A percentile compares a stretch with the other conserved stretches of the same genome.
Evolutionary conservation across 64 coral and sea anemone genomes (phyloP).

Genomic region (Pocillopora damicornis): DNA sequence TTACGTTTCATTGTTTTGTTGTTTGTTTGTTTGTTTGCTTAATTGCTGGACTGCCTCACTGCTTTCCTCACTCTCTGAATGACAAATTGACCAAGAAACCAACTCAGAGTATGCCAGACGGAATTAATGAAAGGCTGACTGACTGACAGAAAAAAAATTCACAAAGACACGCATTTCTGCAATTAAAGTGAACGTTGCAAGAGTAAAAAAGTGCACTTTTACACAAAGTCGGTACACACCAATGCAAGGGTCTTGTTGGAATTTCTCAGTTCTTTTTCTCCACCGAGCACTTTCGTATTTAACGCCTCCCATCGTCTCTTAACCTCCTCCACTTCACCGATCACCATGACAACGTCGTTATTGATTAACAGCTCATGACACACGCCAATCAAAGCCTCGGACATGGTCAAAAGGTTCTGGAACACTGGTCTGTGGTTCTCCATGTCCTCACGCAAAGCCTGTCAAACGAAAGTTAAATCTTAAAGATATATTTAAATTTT

Average conservation of each 20-base stretch:
- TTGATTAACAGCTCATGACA: conserved; percentile 84
- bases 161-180: neutral
- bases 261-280: conserved; percentile 78
- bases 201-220: neutral
- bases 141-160: neutral
- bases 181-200: neutral
- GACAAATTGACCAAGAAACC: no score
- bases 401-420: conserved; percentile 63
- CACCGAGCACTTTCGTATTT: conserved; percentile 48
- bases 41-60: no score
- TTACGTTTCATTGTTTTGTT: no score
- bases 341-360: conserved; percentile 78
- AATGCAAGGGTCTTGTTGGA: conserved; percentile 84
- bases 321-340: conserved; percentile 69
- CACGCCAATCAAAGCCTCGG: conserved; percentile 68
- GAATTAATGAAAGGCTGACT: no score
- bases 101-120: no score
- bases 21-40: no score
- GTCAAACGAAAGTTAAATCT: neutral
- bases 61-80: no score
- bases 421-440: conserved; percentile 73
- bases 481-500: no score
- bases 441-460: conserved; percentile 58
- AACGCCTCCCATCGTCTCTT: conserved; percentile 80
- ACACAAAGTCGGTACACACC: neutral